Evolutionary conservation across 2,797 vertebrate species (phyloP), one percentile per base, ranked within the genome.

Genomic region (Phrynocephalus forsythii): DNA sequence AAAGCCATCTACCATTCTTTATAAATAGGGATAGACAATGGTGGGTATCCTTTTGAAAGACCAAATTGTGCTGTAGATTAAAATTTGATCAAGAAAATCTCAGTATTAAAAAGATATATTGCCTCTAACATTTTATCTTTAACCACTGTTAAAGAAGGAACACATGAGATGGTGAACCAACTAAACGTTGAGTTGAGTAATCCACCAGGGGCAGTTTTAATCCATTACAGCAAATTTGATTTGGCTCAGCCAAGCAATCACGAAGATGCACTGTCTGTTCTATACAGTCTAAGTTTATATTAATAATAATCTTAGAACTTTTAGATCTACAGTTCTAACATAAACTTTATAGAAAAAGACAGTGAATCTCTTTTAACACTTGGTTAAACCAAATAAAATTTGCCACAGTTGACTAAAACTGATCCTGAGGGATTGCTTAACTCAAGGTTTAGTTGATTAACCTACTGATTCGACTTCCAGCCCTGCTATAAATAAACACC

Each of bases 401-500:
- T 78, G 16, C 30, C 24, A 69, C 50, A 30, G 10, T 44, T 68
- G 16, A 30, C 44, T 50, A 68, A 76, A 78, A 48, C 6, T 24
- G 20, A 38, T 66, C 26, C 67, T 50, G 16, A 15, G 15, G 11
- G 28, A 24, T 78, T 15, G 52, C 28, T 71, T 66, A 71, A 69
- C 8, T 15, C 5, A 68, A 60, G n/a, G 26, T 60, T 83, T 26
- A 33, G 28, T 22, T 52, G 60, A 83, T 78, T 83, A 71, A 44
- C 28, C 75, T 87, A 71, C 44, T 71, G 75, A 24, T 87, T 87
- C 52, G 78, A 79, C 33, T 72, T 60, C 66, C 50, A 83, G 28
- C 48, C 33, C 81, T 83, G 18, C 44, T 63, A 82, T 88, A 93
- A 86, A 82, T 82, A 87, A 16, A 77, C 48, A 13, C 6, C 28